Evolutionary conservation across 64 coral and sea anemone species (phyloP).

Genomic region (Pocillopora damicornis): DNA sequence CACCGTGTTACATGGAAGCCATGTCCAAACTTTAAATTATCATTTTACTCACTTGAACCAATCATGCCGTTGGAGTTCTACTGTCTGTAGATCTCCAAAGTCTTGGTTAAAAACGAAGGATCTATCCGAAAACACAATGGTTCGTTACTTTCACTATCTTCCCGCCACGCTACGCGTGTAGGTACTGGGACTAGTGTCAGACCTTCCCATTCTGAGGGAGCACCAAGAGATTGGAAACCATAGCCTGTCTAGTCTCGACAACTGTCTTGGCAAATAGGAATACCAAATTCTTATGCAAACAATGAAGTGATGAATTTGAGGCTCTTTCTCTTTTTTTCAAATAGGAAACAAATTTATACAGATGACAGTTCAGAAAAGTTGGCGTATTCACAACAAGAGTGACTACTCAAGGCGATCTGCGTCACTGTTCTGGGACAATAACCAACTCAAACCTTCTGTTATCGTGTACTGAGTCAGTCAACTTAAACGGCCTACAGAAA

Average conservation of each 20-base stretch:
- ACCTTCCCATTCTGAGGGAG: background rate
- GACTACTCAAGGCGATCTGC: too few relatives aligned
- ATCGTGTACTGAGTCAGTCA: too few relatives aligned
- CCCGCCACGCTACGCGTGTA: background rate
- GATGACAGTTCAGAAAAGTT: too few relatives aligned
- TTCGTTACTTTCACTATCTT: conserved; percentile 16
- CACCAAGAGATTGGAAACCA: background rate
- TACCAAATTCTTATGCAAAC: background rate
- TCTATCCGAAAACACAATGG: too few relatives aligned
- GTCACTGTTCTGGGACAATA: too few relatives aligned
- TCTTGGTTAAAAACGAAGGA: background rate
- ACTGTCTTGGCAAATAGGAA: background rate
- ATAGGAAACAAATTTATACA: too few relatives aligned
- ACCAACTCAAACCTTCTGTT: too few relatives aligned
- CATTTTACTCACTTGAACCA: conserved; percentile 28
- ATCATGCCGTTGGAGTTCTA: background rate
- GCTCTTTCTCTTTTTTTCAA: too few relatives aligned
- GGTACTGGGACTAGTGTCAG: conserved; percentile 14
- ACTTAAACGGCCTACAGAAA: too few relatives aligned
- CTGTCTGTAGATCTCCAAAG: background rate
- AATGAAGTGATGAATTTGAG: background rate
- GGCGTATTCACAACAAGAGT: too few relatives aligned
- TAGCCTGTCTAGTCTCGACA: background rate
- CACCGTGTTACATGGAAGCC: too few relatives aligned
- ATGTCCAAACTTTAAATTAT: background rate